Conservation (phyloP, 2,797 vertebrate species). For the Periparus ater region DNA sequence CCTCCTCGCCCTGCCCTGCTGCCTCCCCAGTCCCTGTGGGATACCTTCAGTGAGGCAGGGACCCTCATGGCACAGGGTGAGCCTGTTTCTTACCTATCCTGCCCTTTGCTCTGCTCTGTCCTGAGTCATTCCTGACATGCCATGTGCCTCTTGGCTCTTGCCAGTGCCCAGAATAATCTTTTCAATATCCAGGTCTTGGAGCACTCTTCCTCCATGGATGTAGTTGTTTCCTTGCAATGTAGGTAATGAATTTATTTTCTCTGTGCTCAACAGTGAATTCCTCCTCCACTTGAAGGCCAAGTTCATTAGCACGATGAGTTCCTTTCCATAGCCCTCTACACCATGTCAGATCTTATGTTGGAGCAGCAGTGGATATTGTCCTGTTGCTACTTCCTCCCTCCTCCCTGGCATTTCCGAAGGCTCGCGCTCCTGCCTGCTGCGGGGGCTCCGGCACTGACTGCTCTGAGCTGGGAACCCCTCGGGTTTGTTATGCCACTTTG, state of each 20-base stretch:
- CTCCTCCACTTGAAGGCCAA: background rate
- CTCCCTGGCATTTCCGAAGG: background rate
- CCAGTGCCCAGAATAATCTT: background rate
- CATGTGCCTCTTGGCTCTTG: background rate
- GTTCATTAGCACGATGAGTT: background rate
- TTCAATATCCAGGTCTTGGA: background rate
- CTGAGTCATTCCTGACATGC: background rate
- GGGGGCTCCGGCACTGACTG: background rate
- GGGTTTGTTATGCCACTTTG: conserved; percentile 57
- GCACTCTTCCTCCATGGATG: accelerated
- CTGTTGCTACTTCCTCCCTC: background rate
- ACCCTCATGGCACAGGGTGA: background rate
- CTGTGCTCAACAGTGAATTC: background rate
- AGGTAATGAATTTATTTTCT: background rate
- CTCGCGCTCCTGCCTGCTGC: accelerated
- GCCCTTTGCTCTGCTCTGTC: background rate
- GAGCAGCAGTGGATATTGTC: background rate
- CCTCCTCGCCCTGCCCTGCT: accelerated
- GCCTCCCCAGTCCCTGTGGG: background rate
- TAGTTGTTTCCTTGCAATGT: background rate
- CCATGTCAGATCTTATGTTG: background rate
- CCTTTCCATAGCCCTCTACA: background rate
- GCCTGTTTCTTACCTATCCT: background rate
- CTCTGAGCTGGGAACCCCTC: background rate
- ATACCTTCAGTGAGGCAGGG: background rate